phyloP scores from a whole-genome alignment of 2,797 vertebrate species.

The Mus caroli region DNA sequence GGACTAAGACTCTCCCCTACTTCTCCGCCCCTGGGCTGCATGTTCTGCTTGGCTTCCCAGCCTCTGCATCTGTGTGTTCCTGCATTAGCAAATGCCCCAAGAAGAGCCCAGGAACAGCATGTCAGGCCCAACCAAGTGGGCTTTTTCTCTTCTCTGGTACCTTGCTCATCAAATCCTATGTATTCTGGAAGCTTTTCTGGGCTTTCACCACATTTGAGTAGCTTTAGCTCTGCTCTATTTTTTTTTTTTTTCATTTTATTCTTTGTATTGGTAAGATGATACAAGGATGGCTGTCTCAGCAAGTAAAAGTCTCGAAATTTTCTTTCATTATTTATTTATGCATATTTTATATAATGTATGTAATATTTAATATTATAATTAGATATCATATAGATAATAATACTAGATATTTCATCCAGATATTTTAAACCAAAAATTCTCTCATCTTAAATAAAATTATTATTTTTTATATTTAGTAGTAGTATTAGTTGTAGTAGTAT shows the following conservation, averaged over 20 bases:
- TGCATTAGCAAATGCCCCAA: neutral
- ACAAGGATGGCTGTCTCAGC: neutral
- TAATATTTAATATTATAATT: neutral
- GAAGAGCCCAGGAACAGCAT: neutral
- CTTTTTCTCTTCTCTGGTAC: neutral
- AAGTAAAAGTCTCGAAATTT: neutral
- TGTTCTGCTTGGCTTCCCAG: constrained; percentile 15
- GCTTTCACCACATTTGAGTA: neutral
- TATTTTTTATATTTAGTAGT: neutral
- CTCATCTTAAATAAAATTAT: neutral
- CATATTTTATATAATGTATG: neutral
- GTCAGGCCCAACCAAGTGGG: neutral
- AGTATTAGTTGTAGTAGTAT: neutral
- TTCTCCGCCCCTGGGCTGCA: neutral
- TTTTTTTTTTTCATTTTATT: constrained; percentile 23
- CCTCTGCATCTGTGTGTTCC: neutral
- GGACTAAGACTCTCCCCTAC: neutral
- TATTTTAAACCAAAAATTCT: neutral
- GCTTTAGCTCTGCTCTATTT: neutral
- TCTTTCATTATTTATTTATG: constrained; percentile 29
- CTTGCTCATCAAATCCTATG: neutral
- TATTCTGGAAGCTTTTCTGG: neutral
- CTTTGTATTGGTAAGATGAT: constrained; percentile 3
- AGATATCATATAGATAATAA: neutral
- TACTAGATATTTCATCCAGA: neutral